Conservation (phyloP, 2,888 invertebrate species). For the Drosophila anomelani region DNA sequence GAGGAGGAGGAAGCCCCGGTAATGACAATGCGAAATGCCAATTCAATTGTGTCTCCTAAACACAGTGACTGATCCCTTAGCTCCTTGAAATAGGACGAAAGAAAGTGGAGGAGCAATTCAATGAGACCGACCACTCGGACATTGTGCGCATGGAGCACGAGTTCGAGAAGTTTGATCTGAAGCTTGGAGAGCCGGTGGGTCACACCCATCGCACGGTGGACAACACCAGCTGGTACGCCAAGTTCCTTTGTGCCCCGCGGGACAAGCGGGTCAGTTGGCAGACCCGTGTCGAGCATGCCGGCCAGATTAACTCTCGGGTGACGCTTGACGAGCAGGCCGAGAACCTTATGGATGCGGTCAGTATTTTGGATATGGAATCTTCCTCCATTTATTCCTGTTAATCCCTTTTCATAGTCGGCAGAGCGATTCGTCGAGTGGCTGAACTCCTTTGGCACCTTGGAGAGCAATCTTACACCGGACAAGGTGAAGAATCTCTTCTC, state of each 20-base stretch:
- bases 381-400: background rate
- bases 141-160: constrained; percentile 80
- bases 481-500: constrained; percentile 83
- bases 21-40: background rate
- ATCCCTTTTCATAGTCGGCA: constrained; percentile 67
- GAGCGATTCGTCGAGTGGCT: constrained; percentile 83
- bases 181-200: constrained; percentile 69
- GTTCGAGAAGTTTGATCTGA: constrained; percentile 73
- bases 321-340: constrained; percentile 84
- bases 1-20: constrained; percentile 50
- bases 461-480: constrained; percentile 80
- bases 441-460: constrained; percentile 79
- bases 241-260: constrained; percentile 73
- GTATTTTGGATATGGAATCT: constrained; percentile 16
- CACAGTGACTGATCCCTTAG: background rate
- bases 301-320: constrained; percentile 47
- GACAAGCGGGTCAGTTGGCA: constrained; percentile 83
- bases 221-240: constrained; percentile 79
- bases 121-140: constrained; percentile 81
- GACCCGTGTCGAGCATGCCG: constrained; percentile 78
- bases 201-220: constrained; percentile 60
- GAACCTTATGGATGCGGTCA: constrained; percentile 83
- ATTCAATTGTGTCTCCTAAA: too few relatives aligned
- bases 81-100: constrained; percentile 36
- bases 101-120: constrained; percentile 62